Conservation (phyloP, 2,113 vertebrate species). For the Phylloscopus trochiloides region DNA sequence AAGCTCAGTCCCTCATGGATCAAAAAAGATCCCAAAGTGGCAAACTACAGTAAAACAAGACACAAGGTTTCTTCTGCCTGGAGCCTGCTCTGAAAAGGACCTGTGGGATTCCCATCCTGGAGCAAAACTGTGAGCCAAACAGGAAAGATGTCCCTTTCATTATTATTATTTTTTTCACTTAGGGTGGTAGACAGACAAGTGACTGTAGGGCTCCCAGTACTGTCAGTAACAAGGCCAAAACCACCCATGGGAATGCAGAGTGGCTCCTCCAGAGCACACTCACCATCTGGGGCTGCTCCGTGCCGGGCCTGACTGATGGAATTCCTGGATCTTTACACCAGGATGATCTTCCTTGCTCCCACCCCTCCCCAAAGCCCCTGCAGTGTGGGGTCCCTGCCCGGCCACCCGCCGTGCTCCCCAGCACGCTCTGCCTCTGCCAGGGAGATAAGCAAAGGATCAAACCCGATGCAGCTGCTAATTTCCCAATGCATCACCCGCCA, state of each 20-base stretch:
- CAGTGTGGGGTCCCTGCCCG: background rate
- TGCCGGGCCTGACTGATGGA: background rate
- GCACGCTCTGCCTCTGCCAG: background rate
- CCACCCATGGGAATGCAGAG: rapidly evolving
- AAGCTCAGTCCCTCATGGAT: background rate
- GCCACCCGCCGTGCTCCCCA: background rate
- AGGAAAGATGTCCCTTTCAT: background rate
- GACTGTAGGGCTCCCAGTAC: rapidly evolving
- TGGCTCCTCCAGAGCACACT: rapidly evolving
- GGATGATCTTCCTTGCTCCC: background rate
- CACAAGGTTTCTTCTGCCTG: rapidly evolving
- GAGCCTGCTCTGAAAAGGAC: background rate
- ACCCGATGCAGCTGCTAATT: background rate
- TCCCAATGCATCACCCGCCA: background rate
- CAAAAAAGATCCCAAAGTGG: background rate
- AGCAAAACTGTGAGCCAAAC: background rate
- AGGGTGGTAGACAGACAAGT: background rate
- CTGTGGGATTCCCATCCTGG: background rate
- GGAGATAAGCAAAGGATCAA: background rate
- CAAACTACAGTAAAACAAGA: background rate
- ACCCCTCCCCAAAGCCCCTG: rapidly evolving
- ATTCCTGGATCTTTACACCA: background rate
- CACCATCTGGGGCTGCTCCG: rapidly evolving
- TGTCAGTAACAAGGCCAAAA: background rate
- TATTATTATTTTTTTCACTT: background rate